Evolutionary conservation across 2,888 invertebrate species (phyloP), one percentile per base, ranked within the genome.

Genomic region (Drosophila cognata): DNA sequence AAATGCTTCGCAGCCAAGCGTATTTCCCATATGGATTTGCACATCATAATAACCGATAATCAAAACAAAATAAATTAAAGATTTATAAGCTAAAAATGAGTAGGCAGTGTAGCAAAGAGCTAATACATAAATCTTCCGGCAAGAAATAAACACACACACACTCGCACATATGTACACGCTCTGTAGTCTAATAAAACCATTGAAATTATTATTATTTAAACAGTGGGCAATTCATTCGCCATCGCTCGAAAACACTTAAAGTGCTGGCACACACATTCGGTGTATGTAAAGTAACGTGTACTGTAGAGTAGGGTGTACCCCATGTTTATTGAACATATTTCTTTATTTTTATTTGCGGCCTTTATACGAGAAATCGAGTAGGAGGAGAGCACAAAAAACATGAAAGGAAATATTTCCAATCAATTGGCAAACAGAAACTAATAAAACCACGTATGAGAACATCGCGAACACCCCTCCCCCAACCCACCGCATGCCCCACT

Each of bases 321-420:
- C 38, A 50, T 71, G 52, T 68, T 63, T 81, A 61, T 81, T 51
- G 63, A 59, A 46, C 57, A 71, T 69, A 58, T 57, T 82, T 66
- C 56, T 64, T 69, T 77, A 64, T 70, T 61, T 74, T 69, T 81
- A 83, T 79, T 79, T 74, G 57, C 53, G 74, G 81, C 74, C 78
- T 84, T 77, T 74, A 74, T 52, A 67, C 5, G 11, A 18, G 55
- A 2, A 11, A 10, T 4, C 11, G 11, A 28, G 28, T 28, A 28
- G 28, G 7, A 28, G 8, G 4, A 16, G 13, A 36, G n/a, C 18
- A 36, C 28, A 56, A 8, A 28, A 28, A 74, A 89, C 89, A 88
- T 89, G 88, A 87, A 89, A 87, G 82, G 88, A 83, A 88, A 87
- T 88, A 88, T 89, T 89, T 87, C 82, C 87, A 87, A 89, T 87